Evolutionary conservation across 2,888 invertebrate species (phyloP).

Genomic region (Cinara cedri): DNA sequence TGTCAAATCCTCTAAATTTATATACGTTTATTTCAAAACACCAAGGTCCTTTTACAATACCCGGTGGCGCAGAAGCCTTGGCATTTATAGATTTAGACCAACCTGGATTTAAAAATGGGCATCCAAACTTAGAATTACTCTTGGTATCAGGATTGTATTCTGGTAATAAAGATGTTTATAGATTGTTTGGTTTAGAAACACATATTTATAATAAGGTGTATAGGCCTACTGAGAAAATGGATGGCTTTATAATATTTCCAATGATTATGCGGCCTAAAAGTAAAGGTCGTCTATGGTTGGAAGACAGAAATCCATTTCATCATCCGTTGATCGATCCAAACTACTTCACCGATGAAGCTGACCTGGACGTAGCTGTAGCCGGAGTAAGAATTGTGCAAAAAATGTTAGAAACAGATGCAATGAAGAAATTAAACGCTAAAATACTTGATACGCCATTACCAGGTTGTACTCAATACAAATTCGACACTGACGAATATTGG

Average conservation of each 20-base stretch:
- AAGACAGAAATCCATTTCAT: constrained; percentile 70
- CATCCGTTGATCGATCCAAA: constrained; percentile 74
- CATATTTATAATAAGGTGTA: constrained; percentile 64
- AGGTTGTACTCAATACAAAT: constrained; percentile 67
- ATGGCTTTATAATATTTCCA: constrained; percentile 69
- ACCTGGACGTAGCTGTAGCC: constrained; percentile 70
- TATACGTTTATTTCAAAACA: constrained; percentile 67
- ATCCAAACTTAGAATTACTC: constrained; percentile 72
- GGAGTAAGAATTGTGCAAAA: constrained; percentile 69
- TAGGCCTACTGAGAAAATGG: constrained; percentile 63
- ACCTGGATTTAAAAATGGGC: constrained; percentile 66
- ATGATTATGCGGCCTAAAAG: constrained; percentile 74
- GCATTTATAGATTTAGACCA: constrained; percentile 70
- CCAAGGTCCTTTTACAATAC: constrained; percentile 68
- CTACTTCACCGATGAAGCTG: constrained; percentile 69
- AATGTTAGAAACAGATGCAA: constrained; percentile 69
- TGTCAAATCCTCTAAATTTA: constrained; percentile 62
- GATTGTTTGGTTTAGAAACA: constrained; percentile 67
- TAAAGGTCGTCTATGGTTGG: constrained; percentile 71
- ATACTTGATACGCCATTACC: constrained; percentile 67
- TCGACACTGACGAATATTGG: constrained; percentile 72
- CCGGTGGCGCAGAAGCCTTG: constrained; percentile 73
- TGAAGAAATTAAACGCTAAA: constrained; percentile 68
- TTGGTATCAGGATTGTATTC: constrained; percentile 68
- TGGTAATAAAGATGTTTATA: constrained; percentile 65